Conservation (phyloP, 2,113 vertebrate genomes). For the Vulpes ferrilata region DNA sequence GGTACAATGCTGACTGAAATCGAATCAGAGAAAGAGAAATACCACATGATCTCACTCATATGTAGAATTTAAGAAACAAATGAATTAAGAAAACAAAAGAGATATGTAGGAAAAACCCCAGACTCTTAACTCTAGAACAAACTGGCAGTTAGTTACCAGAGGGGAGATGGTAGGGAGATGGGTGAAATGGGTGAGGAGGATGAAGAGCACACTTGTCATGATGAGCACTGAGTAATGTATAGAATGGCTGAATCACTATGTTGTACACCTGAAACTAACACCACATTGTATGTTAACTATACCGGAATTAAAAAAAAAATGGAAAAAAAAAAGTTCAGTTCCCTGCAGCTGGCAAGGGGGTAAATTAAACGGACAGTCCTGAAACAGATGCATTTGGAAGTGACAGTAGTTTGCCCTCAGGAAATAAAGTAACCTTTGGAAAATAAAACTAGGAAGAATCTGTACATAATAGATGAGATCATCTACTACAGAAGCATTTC, state of each 20-base stretch:
- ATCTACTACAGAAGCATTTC: neutral
- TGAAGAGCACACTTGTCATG: neutral
- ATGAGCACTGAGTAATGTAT: neutral
- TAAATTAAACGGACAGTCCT: neutral
- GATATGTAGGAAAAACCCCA: neutral
- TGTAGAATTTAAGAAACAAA: neutral
- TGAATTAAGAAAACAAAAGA: neutral
- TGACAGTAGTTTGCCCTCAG: neutral
- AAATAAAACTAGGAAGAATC: constrained; percentile 13
- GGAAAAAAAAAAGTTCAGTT: neutral
- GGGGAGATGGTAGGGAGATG: neutral
- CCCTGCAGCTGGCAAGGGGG: neutral
- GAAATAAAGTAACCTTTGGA: constrained; percentile 30
- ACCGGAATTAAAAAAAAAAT: neutral
- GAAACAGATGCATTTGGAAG: neutral
- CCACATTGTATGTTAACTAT: neutral
- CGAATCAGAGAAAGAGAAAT: neutral
- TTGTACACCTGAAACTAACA: neutral
- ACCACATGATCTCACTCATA: neutral
- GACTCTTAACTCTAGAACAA: neutral
- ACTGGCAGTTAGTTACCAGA: neutral
- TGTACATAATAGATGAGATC: neutral
- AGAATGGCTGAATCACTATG: neutral
- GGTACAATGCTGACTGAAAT: neutral
- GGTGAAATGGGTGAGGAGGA: neutral